A percentile compares a stretch with the other conserved stretches of the same genome.
phyloP scores from a whole-genome alignment of 23 tunicate species.

The Oikopleura albicans region DNA sequence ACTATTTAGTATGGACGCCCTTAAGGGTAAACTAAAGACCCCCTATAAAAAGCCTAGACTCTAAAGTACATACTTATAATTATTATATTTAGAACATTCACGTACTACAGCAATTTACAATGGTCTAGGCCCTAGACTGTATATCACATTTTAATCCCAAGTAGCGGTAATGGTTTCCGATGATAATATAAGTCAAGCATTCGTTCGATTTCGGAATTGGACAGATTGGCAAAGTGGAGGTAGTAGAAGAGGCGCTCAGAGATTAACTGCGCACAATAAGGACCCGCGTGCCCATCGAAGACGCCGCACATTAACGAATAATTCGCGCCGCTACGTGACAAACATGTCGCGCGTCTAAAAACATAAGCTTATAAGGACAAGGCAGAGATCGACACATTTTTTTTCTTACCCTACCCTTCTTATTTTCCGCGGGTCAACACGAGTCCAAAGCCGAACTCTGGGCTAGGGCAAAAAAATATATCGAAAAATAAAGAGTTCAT shows the following conservation, averaged over 20 bases:
- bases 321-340: neutral
- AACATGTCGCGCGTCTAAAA: neutral
- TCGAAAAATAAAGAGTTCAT: no score
- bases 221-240: neutral
- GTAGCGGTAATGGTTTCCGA: neutral
- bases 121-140: no score
- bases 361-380: neutral
- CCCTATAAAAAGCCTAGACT: no score
- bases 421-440: no score
- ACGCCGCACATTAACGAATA: neutral
- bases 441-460: no score
- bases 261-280: neutral
- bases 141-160: neutral
- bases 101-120: no score
- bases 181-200: constrained; percentile 5
- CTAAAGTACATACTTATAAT: no score
- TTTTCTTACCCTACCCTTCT: no score
- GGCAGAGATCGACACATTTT: neutral
- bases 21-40: no score
- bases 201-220: neutral
- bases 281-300: constrained; percentile 15
- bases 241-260: constrained; percentile 1
- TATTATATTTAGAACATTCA: no score
- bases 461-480: no score
- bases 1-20: no score